Evolutionary conservation across 2,888 invertebrate species (phyloP).

Genomic region (Blomia tropicalis): DNA sequence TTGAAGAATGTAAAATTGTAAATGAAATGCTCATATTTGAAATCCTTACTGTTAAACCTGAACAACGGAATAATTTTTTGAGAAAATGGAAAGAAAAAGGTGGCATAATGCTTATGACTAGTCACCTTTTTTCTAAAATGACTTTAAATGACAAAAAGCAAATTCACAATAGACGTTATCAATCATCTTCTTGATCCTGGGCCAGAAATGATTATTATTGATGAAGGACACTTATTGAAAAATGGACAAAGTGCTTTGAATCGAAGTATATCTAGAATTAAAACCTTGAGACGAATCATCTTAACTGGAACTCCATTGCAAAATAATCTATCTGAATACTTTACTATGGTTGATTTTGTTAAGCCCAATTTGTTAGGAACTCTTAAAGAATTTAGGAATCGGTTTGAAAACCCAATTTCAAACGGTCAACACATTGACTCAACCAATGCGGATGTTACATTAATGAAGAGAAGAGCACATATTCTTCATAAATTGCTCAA

Average conservation of each 20-base stretch:
- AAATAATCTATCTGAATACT: conserved; percentile 88
- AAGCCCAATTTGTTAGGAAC: conserved; percentile 87
- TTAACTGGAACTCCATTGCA: conserved; percentile 95
- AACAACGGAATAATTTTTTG: conserved; percentile 52
- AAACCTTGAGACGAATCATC: conserved; percentile 70
- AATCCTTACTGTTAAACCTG: conserved; percentile 50
- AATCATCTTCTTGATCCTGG: conserved; percentile 62
- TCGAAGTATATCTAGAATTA: conserved; percentile 66
- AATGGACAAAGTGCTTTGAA: conserved; percentile 79
- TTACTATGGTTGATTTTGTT: conserved; percentile 97
- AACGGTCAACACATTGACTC: conserved; percentile 93
- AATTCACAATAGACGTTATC: conserved; percentile 53
- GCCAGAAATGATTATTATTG: conserved; percentile 85
- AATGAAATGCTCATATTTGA: conserved; percentile 49
- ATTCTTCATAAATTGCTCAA: conserved; percentile 84
- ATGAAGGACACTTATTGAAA: conserved; percentile 91
- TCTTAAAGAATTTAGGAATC: conserved; percentile 76
- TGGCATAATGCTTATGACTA: conserved; percentile 82
- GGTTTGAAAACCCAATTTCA: conserved; percentile 90
- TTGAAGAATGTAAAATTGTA: conserved; percentile 25
- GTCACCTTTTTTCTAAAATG: conserved; percentile 82
- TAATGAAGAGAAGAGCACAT: conserved; percentile 85
- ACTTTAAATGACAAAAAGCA: conserved; percentile 41
- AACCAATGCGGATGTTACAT: conserved; percentile 66
- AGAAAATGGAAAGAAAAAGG: conserved; percentile 64